phyloP scores from a whole-genome alignment of 1,140 invertebrate genomes.

The Bicyclus anynana region DNA sequence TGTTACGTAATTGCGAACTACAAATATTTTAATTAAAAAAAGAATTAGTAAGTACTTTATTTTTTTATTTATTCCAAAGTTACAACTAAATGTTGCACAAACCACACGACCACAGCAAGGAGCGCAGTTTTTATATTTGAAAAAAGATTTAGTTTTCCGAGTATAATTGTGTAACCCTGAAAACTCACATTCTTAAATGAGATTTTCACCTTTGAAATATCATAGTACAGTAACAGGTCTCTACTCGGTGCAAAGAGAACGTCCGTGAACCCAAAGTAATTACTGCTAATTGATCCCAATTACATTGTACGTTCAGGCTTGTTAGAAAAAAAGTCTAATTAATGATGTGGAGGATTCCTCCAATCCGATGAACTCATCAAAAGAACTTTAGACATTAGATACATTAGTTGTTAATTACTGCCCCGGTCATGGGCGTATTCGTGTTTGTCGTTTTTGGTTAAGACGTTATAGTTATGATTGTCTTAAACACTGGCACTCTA shows the following conservation, averaged over 20 bases:
- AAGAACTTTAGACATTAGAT: conserved; percentile 57
- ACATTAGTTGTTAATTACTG: conserved; percentile 71
- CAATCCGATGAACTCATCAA: conserved; percentile 69
- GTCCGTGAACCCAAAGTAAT: background rate
- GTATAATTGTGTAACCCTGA: too few relatives aligned
- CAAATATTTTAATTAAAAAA: too few relatives aligned
- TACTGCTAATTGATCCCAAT: conserved; percentile 4
- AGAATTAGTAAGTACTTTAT: too few relatives aligned
- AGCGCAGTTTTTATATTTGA: too few relatives aligned
- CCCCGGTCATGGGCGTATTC: conserved; percentile 61
- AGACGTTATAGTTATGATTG: conserved; percentile 46
- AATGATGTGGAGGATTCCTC: conserved; percentile 42
- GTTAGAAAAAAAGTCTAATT: conserved; percentile 37
- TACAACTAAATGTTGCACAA: too few relatives aligned
- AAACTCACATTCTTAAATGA: background rate
- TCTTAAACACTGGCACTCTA: too few relatives aligned
- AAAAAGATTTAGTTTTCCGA: too few relatives aligned
- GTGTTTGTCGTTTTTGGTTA: conserved; percentile 68
- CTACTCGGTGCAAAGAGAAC: background rate
- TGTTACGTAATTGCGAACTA: too few relatives aligned
- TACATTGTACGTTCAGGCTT: background rate
- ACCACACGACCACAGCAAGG: too few relatives aligned
- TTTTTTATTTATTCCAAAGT: too few relatives aligned
- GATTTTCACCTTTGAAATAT: too few relatives aligned
- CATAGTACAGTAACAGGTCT: too few relatives aligned